Evolutionary conservation across 92 coral and sea anemone species (phyloP).

Genomic region (Palythoa grandiflora): DNA sequence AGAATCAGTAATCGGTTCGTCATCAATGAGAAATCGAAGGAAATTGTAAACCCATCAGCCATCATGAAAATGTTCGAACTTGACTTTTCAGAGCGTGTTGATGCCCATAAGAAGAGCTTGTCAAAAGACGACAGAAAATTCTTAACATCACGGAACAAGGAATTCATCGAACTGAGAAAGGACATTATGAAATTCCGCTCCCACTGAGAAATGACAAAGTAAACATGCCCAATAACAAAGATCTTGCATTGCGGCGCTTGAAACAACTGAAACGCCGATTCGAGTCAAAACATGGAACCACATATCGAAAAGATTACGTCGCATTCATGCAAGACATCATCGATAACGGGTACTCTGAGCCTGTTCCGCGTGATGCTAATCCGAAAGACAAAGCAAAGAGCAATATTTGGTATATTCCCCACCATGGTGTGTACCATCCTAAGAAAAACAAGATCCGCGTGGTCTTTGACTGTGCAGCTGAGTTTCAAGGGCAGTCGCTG

Average conservation of each 20-base stretch:
- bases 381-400: conserved; percentile 18
- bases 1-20: background rate
- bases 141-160: conserved; percentile 12
- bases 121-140: conserved; percentile 27
- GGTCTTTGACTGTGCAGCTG: background rate
- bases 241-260: conserved; percentile 41
- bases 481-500: conserved; percentile 1
- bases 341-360: conserved; percentile 58
- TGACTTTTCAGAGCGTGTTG: conserved; percentile 28
- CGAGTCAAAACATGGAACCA: conserved; percentile 19
- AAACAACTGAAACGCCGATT: conserved; percentile 41
- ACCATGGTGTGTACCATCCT: conserved; percentile 5
- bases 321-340: conserved; percentile 61
- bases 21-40: conserved; percentile 21
- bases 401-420: conserved; percentile 2
- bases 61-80: conserved; percentile 15
- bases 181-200: conserved; percentile 23
- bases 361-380: background rate
- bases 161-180: background rate
- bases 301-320: conserved; percentile 50
- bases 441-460: conserved; percentile 1
- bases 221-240: conserved; percentile 51
- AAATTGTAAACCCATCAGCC: background rate
- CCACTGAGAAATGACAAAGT: background rate
- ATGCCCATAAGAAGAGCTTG: background rate